phyloP scores from a whole-genome alignment of 2,797 vertebrate species.

The Coilia nasus region DNA sequence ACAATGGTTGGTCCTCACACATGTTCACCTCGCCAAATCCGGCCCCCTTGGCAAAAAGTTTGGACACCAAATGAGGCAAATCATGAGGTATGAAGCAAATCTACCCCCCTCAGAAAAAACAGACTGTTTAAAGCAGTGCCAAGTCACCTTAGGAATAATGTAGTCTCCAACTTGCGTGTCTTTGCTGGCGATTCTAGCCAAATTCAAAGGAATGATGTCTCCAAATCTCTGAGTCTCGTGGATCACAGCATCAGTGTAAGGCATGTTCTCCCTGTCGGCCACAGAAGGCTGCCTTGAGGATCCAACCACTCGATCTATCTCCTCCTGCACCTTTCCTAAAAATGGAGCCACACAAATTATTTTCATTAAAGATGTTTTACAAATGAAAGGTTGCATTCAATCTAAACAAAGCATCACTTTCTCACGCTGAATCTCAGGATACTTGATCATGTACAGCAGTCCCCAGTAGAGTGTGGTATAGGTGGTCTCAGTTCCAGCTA shows the following conservation, averaged over 20 bases:
- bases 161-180: conserved; percentile 54
- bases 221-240: conserved; percentile 62
- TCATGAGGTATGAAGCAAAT: too few species aligned
- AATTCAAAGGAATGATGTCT: conserved; percentile 53
- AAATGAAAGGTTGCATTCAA: background rate
- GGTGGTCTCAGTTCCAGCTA: conserved; percentile 79
- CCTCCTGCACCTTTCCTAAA: conserved; percentile 60
- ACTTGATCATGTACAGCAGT: conserved; percentile 73
- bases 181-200: conserved; percentile 50
- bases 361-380: background rate
- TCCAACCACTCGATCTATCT: conserved; percentile 60
- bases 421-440: conserved; percentile 80
- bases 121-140: background rate
- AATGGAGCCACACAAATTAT: background rate
- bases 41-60: too few species aligned
- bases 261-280: conserved; percentile 54
- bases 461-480: conserved; percentile 78
- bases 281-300: conserved; percentile 48
- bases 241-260: conserved; percentile 63
- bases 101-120: too few species aligned
- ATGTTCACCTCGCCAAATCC: too few species aligned
- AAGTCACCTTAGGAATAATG: conserved; percentile 55
- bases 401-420: background rate
- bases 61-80: too few species aligned
- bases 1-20: too few species aligned